phyloP scores from a whole-genome alignment of 2,797 vertebrate genomes.

The Dromococcyx pavoninus region DNA sequence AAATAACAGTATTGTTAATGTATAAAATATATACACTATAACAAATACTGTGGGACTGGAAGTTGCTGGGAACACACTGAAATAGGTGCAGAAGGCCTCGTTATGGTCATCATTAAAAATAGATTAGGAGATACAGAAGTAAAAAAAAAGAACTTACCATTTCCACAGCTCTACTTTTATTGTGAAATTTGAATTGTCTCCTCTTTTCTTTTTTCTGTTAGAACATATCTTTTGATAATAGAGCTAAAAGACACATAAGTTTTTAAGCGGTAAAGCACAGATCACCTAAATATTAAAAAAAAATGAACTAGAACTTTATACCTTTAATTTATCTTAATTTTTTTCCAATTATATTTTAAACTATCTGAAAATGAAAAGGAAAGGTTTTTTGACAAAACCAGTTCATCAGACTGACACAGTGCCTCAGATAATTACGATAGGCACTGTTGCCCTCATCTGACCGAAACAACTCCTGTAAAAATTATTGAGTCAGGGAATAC shows the following conservation, averaged over 20 bases:
- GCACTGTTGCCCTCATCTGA: background rate
- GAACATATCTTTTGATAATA: background rate
- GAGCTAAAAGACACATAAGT: background rate
- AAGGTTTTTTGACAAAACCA: background rate
- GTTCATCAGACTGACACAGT: background rate
- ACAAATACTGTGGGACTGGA: background rate
- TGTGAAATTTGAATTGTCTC: background rate
- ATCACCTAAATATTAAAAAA: background rate
- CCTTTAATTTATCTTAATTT: background rate
- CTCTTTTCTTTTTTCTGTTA: background rate
- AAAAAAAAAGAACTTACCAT: background rate
- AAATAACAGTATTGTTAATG: constrained; percentile 59
- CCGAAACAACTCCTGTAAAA: background rate
- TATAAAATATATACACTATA: constrained; percentile 24
- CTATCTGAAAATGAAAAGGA: background rate
- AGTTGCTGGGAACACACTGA: background rate
- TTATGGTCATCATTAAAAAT: constrained; percentile 27
- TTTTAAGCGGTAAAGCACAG: background rate
- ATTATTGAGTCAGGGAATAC: background rate
- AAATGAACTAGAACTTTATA: background rate
- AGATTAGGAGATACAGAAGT: background rate
- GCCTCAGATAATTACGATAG: background rate
- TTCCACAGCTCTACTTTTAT: background rate
- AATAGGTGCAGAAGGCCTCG: constrained; percentile 14
- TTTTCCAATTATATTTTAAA: background rate